Base-by-base conservation (phyloP, 2,888 invertebrate genomes). In the Piscicola geometra region DNA sequence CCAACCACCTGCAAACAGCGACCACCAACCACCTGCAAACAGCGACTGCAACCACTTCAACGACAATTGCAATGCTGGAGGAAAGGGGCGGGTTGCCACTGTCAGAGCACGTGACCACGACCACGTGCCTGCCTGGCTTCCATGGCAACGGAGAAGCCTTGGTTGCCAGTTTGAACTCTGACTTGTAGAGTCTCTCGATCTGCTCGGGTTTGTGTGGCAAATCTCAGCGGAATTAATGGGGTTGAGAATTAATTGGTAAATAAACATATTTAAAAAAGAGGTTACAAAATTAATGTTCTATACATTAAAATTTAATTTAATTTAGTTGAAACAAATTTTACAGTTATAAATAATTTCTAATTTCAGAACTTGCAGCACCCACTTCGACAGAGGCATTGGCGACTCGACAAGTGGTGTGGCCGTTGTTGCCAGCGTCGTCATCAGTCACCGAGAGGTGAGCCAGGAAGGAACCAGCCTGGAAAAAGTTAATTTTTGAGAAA, bases 141-240 rank as follows among this genome's bases (percentile, higher is more conserved):
- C 77, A 78, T 1, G 77, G 68, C 52, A 79, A 78, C n/a, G 78
- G 30, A 36, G 30, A 36, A 3, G 47, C 70, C 0, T 76, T 71
- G 18, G 78, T 79, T 18, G 76, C 72, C 3, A 79, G 68, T 72
- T 79, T 75, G 69, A 75, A 79, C 56, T 78, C 77, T 25, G 67
- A 69, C 36, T 66, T 60, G 52, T 73, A 75, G 33, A 77, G 52
- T 18, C 52, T 71, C 5, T 56, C 41, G 25, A 78, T 75, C 36
- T 56, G 5, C 3, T 3, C 9, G 60, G 60, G 60, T 56, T 56
- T 56, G 25, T n/a, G n/a, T n/a, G n/a, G n/a, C n/a, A n/a, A n/a
- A n/a, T n/a, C n/a, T n/a, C n/a, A n/a, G n/a, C n/a, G n/a, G n/a
- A n/a, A n/a, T n/a, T n/a, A n/a, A n/a, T n/a, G 60, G n/a, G 41